Evolutionary conservation across 1,140 invertebrate species (phyloP).

Genomic region (Bradysia coprophila): DNA sequence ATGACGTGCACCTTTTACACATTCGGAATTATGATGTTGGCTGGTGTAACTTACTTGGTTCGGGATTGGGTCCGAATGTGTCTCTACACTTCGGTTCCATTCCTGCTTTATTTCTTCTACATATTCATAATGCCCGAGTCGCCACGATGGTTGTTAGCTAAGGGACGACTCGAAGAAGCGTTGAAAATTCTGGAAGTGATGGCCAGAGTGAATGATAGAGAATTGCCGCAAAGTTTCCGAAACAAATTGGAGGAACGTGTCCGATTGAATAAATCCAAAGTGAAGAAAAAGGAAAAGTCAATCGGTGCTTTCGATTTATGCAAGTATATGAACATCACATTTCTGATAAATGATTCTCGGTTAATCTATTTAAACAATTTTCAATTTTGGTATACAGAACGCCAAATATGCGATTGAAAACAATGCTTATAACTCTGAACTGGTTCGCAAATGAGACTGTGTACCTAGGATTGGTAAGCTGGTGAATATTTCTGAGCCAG

Average conservation of each 20-base stretch:
- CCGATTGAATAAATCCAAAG: constrained; percentile 27
- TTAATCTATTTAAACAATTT: neutral
- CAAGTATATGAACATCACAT: constrained; percentile 9
- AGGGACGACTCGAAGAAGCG: constrained; percentile 59
- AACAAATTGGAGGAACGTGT: constrained; percentile 41
- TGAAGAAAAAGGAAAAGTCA: constrained; percentile 36
- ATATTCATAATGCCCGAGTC: constrained; percentile 75
- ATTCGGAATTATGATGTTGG: constrained; percentile 59
- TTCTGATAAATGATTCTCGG: neutral
- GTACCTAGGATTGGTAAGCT: constrained; percentile 51
- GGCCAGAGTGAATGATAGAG: constrained; percentile 54
- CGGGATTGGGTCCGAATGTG: constrained; percentile 64
- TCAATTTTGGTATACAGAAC: constrained; percentile 27
- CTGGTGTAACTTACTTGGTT: constrained; percentile 63
- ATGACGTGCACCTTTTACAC: constrained; percentile 83
- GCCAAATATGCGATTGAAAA: constrained; percentile 69
- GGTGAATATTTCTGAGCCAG: too few relatives aligned
- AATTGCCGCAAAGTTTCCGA: constrained; percentile 50
- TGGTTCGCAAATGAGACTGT: constrained; percentile 61
- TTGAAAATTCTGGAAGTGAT: constrained; percentile 54
- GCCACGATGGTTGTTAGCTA: constrained; percentile 65
- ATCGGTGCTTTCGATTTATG: constrained; percentile 54
- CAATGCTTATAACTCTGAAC: constrained; percentile 42
- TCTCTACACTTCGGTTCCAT: constrained; percentile 63
- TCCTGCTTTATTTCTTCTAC: constrained; percentile 65